Percentiles rank a stretch among this genome's conserved stretches.
These are phyloP conservation scores for Microplitis manilae DNA, from an alignment of 2,888 invertebrate genomes.

Conservation along the genomic window DNA sequence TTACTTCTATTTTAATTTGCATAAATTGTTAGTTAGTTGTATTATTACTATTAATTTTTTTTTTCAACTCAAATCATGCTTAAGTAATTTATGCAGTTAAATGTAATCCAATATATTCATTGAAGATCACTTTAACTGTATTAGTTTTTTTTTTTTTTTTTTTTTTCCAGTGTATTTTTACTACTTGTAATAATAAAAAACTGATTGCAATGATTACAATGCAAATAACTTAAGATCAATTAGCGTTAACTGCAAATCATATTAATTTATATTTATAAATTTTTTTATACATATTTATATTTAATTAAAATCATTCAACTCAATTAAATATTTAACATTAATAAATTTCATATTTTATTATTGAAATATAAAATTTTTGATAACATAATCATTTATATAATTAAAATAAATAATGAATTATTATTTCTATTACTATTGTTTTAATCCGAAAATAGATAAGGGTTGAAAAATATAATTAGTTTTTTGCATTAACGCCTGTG, in stretches of 20 bases:
- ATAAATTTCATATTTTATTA: not conserved
- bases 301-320: not conserved
- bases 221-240: conserved; percentile 32
- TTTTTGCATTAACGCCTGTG: conserved; percentile 36
- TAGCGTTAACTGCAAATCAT: conserved; percentile 3
- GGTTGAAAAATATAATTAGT: conserved; percentile 15
- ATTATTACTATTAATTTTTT: too few species aligned
- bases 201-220: conserved; percentile 29
- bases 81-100: not conserved
- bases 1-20: not conserved
- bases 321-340: not conserved
- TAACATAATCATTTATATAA: not conserved
- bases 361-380: not conserved
- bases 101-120: not conserved
- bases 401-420: not conserved
- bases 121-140: conserved; percentile 14
- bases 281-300: not conserved
- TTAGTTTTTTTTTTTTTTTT: not conserved
- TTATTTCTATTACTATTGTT: not conserved
- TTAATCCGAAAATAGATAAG: conserved; percentile 10
- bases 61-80: not conserved
- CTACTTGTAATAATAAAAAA: conserved; percentile 7
- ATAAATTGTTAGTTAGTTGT: not conserved
- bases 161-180: not conserved
- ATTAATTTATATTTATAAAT: not conserved